Evolutionary conservation across 2,888 invertebrate genomes (phyloP).

Genomic region (Stenodera caucasica): DNA sequence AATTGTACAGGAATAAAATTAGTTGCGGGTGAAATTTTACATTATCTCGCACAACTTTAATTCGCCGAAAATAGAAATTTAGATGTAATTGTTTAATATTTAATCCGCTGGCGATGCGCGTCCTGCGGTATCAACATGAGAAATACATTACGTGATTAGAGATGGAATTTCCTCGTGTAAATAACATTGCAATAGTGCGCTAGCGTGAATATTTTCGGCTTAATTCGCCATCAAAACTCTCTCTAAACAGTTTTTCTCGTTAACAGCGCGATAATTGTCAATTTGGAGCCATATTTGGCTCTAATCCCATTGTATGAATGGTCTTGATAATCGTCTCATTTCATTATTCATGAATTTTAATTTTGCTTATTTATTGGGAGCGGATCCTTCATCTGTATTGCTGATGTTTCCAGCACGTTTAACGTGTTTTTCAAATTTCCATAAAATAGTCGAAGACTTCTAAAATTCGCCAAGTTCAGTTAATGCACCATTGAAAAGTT

Average conservation of each 20-base stretch:
- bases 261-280: too few relatives aligned
- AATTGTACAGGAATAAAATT: neutral
- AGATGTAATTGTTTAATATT: slow-evolving; percentile 18
- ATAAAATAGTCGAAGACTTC: slow-evolving; percentile 16
- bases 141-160: slow-evolving; percentile 19
- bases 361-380: too few relatives aligned
- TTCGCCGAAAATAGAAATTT: slow-evolving; percentile 13
- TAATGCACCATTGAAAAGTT: neutral
- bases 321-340: too few relatives aligned
- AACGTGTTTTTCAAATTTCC: too few relatives aligned
- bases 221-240: too few relatives aligned
- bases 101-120: neutral
- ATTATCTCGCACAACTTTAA: neutral
- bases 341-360: too few relatives aligned
- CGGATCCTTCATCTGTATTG: slow-evolving; percentile 49
- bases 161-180: slow-evolving; percentile 8
- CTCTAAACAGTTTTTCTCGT: too few relatives aligned
- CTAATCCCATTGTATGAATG: too few relatives aligned
- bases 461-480: neutral
- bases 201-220: too few relatives aligned
- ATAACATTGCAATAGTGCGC: slow-evolving; percentile 18
- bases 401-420: slow-evolving; percentile 46
- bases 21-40: neutral
- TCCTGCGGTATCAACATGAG: slow-evolving; percentile 16
- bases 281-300: too few relatives aligned